These are phyloP conservation scores for Cottus gobio DNA, from an alignment of 2,113 vertebrate species.

Conservation along the genomic window DNA sequence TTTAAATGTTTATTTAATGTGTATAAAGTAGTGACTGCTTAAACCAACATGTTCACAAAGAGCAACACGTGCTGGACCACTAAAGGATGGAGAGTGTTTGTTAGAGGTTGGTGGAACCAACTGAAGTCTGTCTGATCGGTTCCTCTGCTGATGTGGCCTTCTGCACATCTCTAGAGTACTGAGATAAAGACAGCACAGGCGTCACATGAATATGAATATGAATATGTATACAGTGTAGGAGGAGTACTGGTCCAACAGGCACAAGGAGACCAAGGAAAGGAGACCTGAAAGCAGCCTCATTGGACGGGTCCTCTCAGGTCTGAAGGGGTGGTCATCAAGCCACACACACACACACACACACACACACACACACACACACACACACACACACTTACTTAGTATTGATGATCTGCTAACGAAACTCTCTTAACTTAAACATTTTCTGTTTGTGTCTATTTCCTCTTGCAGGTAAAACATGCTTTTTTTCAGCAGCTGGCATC, in stretches of 20 bases:
- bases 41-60: background rate
- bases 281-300: background rate
- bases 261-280: background rate
- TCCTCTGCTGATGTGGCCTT: background rate
- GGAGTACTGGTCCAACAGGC: too few species aligned
- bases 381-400: too few species aligned
- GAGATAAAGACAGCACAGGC: constrained; percentile 10
- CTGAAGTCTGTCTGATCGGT: background rate
- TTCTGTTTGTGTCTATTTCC: background rate
- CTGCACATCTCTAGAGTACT: background rate
- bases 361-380: background rate
- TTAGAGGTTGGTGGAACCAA: too few species aligned
- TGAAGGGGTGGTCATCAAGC: background rate
- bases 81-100: background rate
- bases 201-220: too few species aligned
- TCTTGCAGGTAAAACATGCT: background rate
- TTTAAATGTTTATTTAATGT: background rate
- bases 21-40: background rate
- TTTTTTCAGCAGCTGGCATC: background rate
- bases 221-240: background rate
- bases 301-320: background rate
- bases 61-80: background rate
- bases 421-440: background rate
- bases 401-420: too few species aligned
- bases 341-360: background rate